Percentiles rank a stretch among this genome's conserved stretches.
Conservation (phyloP, 1,140 invertebrate genomes). For the Pogonomyrmex californicus region DNA sequence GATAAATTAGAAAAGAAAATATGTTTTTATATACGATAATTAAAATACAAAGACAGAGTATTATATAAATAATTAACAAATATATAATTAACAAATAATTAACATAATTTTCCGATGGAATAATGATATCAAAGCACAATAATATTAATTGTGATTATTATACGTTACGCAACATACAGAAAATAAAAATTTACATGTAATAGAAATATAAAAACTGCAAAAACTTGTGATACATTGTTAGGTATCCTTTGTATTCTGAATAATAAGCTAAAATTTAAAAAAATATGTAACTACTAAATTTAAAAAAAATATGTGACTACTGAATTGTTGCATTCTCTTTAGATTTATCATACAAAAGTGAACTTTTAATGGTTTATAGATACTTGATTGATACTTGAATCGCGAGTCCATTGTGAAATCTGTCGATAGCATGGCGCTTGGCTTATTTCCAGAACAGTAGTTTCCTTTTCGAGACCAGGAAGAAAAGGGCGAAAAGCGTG, state of each 20-base stretch:
- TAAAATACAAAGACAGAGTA: neutral
- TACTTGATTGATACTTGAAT: constrained; percentile 22
- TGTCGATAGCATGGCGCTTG: constrained; percentile 53
- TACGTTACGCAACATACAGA: neutral
- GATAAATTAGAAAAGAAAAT: neutral
- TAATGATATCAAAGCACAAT: neutral
- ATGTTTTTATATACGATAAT: neutral
- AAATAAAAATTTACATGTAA: neutral
- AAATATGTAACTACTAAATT: neutral
- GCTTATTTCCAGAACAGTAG: constrained; percentile 25
- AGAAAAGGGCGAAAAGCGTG: constrained; percentile 21
- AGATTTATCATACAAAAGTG: constrained; percentile 4
- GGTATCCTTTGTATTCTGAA: neutral
- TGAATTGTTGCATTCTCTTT: neutral
- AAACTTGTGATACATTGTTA: neutral
- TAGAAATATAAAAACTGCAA: neutral
- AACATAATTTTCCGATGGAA: neutral
- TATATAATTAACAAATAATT: neutral
- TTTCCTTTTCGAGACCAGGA: neutral
- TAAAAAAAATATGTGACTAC: neutral
- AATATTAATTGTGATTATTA: neutral
- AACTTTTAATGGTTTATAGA: neutral
- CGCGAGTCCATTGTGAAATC: constrained; percentile 42
- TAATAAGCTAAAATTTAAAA: constrained; percentile 14
- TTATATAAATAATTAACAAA: constrained; percentile 1